Evolutionary conservation across 2,113 vertebrate species (phyloP).

Genomic region (Nymphicus hollandicus): DNA sequence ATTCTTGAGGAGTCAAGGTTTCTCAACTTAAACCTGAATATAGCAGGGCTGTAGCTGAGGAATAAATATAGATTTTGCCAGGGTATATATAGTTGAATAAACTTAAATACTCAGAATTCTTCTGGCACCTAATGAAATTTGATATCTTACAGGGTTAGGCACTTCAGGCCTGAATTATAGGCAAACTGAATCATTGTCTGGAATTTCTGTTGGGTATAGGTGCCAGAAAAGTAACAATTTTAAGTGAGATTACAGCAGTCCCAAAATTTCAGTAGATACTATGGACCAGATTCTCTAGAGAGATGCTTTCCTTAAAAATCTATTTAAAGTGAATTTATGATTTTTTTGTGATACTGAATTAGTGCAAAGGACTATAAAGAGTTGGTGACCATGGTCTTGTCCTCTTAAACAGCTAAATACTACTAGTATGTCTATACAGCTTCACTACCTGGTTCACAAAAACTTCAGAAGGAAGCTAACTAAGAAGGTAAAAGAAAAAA

Average conservation of each 20-base stretch:
- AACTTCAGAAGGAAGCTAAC: not conserved
- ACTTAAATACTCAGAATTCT: not conserved
- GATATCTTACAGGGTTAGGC: not conserved
- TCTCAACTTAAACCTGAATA: not conserved
- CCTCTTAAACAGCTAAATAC: not conserved
- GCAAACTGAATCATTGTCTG: not conserved
- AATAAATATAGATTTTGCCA: not conserved
- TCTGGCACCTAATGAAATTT: not conserved
- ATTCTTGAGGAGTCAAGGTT: not conserved
- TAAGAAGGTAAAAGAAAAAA: not conserved
- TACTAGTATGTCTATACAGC: not conserved
- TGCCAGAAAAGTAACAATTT: not conserved
- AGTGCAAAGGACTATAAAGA: not conserved
- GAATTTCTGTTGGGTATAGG: not conserved
- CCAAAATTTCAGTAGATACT: not conserved
- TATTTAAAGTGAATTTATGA: not conserved
- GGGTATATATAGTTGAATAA: not conserved
- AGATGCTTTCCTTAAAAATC: not conserved
- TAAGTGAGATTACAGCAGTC: not conserved
- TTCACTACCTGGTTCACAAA: not conserved
- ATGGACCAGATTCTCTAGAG: not conserved
- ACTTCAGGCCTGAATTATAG: not conserved
- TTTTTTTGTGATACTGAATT: not conserved
- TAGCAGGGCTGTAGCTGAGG: not conserved
- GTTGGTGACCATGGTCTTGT: fast-evolving